Percentiles rank a stretch among this genome's conserved stretches.
Conservation (phyloP, 2,113 vertebrate species). For the Gallinago jamesoni region DNA sequence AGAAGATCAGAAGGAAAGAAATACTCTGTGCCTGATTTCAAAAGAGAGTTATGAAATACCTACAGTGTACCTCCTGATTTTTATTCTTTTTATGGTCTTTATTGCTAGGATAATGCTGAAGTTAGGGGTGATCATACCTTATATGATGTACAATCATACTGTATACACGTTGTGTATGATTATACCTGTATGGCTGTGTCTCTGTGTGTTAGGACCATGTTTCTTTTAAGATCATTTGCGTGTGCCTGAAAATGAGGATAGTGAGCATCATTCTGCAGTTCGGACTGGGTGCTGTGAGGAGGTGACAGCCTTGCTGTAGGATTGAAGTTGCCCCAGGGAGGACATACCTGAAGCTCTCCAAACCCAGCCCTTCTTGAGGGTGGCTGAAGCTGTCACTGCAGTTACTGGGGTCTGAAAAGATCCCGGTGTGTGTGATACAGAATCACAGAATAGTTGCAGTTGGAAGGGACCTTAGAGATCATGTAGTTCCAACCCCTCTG, state of each 20-base stretch:
- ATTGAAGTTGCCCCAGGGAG: not conserved
- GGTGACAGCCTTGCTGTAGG: not conserved
- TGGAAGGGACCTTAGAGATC: too few species aligned
- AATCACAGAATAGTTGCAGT: too few species aligned
- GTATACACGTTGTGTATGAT: rapidly evolving
- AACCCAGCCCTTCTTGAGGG: too few species aligned
- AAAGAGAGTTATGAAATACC: not conserved
- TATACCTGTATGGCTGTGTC: rapidly evolving
- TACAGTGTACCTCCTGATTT: not conserved
- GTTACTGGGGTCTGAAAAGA: not conserved
- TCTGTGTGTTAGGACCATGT: not conserved
- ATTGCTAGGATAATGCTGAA: not conserved
- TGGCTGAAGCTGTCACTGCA: not conserved
- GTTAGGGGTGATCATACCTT: not conserved
- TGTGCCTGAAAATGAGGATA: rapidly evolving
- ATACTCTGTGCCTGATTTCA: not conserved
- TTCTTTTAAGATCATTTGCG: not conserved
- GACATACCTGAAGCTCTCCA: not conserved
- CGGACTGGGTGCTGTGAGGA: rapidly evolving
- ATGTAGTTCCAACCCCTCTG: too few species aligned
- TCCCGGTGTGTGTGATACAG: not conserved
- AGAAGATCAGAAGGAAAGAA: not conserved
- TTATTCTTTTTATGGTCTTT: not conserved
- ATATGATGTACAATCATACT: rapidly evolving
- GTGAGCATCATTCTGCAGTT: too few species aligned